phyloP scores from a whole-genome alignment of 2,888 invertebrate genomes.

The Neoascia interrupta region DNA sequence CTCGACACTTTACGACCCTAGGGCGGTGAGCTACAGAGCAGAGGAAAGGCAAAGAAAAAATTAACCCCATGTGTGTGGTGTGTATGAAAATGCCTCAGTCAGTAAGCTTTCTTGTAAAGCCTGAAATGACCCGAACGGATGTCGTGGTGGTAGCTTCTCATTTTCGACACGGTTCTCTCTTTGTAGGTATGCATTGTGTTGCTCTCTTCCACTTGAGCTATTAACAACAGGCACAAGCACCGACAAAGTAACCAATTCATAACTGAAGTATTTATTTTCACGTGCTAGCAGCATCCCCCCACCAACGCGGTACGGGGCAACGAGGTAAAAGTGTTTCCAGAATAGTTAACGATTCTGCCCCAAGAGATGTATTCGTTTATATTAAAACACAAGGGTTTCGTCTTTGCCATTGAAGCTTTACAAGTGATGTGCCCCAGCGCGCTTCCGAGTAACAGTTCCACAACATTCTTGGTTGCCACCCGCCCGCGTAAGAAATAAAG shows the following conservation, averaged over 20 bases:
- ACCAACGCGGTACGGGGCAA: too few species aligned
- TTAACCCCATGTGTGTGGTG: constrained; percentile 2
- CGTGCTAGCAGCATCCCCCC: too few species aligned
- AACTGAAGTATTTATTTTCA: constrained; percentile 57
- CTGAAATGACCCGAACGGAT: too few species aligned
- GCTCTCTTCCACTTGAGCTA: constrained; percentile 23
- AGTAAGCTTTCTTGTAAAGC: too few species aligned
- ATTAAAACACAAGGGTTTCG: constrained; percentile 30
- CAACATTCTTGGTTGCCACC: neutral
- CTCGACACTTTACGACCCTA: constrained; percentile 23
- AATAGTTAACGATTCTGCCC: constrained; percentile 22
- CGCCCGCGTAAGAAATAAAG: constrained; percentile 13
- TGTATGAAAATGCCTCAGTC: too few species aligned
- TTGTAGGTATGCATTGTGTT: constrained; percentile 2
- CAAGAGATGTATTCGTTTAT: constrained; percentile 37
- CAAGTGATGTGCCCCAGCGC: neutral
- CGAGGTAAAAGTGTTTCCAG: neutral
- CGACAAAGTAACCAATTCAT: constrained; percentile 45
- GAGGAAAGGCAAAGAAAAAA: neutral
- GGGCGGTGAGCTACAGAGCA: constrained; percentile 1
- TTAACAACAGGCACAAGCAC: constrained; percentile 28
- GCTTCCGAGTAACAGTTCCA: neutral
- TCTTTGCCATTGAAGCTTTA: neutral
- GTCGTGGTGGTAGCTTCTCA: neutral
- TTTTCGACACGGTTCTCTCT: too few species aligned